A percentile compares a stretch with the other conserved stretches of the same genome.
Evolutionary conservation across 2,797 vertebrate species (phyloP).

Genomic region (Poecile montanus): DNA sequence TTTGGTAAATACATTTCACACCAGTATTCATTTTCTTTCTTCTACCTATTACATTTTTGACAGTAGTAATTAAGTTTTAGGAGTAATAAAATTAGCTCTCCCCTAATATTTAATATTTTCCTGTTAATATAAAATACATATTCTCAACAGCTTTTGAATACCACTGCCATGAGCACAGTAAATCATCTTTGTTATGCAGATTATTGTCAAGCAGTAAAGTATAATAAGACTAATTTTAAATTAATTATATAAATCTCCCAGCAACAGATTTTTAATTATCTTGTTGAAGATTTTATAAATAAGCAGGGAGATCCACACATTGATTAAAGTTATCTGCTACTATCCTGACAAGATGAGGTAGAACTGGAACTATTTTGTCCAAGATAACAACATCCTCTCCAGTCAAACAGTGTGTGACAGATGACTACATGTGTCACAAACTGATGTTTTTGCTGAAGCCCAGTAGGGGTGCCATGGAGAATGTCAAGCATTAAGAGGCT

Average conservation of each 20-base stretch:
- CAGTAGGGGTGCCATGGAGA: background rate
- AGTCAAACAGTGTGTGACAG: background rate
- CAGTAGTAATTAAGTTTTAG: background rate
- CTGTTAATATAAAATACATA: background rate
- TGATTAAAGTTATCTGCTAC: background rate
- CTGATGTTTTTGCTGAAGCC: background rate
- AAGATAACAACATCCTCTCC: background rate
- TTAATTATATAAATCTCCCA: background rate
- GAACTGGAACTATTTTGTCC: background rate
- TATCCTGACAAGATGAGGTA: background rate
- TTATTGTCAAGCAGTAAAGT: background rate
- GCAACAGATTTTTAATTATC: conserved; percentile 5
- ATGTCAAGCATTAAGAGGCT: background rate
- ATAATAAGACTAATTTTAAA: background rate
- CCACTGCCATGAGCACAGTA: background rate
- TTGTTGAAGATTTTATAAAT: background rate
- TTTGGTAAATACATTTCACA: background rate
- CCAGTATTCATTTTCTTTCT: background rate
- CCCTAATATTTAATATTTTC: background rate
- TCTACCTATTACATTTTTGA: background rate
- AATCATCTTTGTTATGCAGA: background rate
- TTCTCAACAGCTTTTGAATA: background rate
- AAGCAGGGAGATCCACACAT: background rate
- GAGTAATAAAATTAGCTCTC: background rate
- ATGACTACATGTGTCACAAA: background rate